These are phyloP conservation scores for Thyatira batis DNA, from an alignment of 2,888 invertebrate species.

Conservation along the genomic window DNA sequence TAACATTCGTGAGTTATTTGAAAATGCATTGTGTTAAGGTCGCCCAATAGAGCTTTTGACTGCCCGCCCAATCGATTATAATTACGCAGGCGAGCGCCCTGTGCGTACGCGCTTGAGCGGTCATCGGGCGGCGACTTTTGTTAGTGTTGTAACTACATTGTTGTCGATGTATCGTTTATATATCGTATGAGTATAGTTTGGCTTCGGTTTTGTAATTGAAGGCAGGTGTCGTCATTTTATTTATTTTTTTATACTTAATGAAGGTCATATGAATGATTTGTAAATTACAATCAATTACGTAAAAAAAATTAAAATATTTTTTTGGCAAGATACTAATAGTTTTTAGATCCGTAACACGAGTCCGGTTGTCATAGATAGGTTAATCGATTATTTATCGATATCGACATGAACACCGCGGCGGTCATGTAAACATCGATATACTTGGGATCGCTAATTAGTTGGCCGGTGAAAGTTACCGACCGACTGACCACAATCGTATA, in stretches of 20 bases:
- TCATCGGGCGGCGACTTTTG: constrained; percentile 38
- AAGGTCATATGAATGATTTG: no score
- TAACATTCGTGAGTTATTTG: not conserved
- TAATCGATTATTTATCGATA: constrained; percentile 42
- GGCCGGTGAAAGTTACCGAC: constrained; percentile 76
- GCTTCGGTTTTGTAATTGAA: not conserved
- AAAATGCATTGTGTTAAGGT: not conserved
- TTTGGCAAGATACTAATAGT: no score
- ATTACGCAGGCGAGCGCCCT: constrained; percentile 14
- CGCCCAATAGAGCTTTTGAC: constrained; percentile 4
- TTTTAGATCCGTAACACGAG: not conserved
- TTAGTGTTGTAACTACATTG: constrained; percentile 32
- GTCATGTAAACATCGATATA: constrained; percentile 64
- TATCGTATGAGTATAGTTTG: not conserved
- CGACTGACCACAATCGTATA: constrained; percentile 77
- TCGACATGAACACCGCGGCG: constrained; percentile 56
- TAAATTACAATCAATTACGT: no score
- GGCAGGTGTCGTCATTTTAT: not conserved
- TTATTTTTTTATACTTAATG: not conserved
- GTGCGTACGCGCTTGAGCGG: constrained; percentile 27
- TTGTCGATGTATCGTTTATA: constrained; percentile 6
- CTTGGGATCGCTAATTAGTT: constrained; percentile 72
- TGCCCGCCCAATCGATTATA: constrained; percentile 48
- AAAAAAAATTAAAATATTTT: no score
- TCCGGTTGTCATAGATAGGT: not conserved